These are phyloP conservation scores for Zaprionus tsacasi DNA, from an alignment of 1,140 invertebrate genomes.

Conservation along the genomic window DNA sequence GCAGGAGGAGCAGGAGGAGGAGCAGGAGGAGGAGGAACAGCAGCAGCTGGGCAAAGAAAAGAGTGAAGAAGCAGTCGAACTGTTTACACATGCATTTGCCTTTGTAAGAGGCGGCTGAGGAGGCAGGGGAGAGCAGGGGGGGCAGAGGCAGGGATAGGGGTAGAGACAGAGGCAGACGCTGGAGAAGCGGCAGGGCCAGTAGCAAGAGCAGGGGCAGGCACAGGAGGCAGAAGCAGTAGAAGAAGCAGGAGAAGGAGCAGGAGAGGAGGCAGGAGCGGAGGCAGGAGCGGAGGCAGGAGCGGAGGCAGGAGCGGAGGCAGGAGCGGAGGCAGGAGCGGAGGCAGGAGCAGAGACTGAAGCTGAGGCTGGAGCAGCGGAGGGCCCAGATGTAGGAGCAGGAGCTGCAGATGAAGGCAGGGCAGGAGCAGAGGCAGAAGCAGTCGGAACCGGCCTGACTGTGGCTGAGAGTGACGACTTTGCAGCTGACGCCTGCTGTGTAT, in stretches of 20 bases:
- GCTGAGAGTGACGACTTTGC: slow-evolving; percentile 26
- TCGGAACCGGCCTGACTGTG: not conserved
- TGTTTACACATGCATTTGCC: slow-evolving; percentile 55
- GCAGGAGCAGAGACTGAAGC: not conserved
- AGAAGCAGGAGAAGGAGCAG: too few species aligned
- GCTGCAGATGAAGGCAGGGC: too few species aligned
- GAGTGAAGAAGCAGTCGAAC: slow-evolving; percentile 4
- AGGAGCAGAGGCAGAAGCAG: not conserved
- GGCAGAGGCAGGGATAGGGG: not conserved
- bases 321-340: not conserved
- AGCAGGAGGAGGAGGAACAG: slow-evolving; percentile 20
- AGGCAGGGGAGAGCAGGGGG: not conserved
- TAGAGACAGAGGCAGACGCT: too few species aligned
- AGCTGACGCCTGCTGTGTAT: slow-evolving; percentile 51
- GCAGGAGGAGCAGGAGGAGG: not conserved
- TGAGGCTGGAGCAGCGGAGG: too few species aligned
- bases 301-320: too few species aligned
- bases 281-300: too few species aligned
- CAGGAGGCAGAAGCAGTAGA: too few species aligned
- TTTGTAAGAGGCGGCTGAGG: slow-evolving; percentile 26
- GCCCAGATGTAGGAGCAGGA: too few species aligned
- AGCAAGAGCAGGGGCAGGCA: too few species aligned
- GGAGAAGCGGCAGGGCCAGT: not conserved
- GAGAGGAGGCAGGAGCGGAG: too few species aligned
- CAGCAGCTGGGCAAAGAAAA: slow-evolving; percentile 35